These are phyloP conservation scores for Pyrochroa serraticornis DNA, from an alignment of 2,888 invertebrate species.

Conservation along the genomic window DNA sequence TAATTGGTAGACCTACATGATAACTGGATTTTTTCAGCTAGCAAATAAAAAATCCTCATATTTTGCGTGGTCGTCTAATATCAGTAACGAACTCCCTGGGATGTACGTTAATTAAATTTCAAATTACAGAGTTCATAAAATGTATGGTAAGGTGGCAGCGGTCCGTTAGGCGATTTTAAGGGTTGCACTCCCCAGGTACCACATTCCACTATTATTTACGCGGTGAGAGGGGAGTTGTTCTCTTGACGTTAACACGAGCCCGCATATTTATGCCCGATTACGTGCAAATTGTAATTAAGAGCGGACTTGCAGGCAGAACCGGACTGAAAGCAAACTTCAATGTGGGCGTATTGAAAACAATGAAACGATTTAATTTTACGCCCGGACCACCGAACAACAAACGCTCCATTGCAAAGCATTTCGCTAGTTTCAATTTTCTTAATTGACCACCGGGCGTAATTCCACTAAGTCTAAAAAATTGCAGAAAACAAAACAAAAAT, in stretches of 20 bases:
- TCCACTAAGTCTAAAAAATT: too few species aligned
- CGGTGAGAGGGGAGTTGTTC: background rate
- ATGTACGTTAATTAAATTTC: conserved; percentile 23
- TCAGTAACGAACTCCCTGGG: background rate
- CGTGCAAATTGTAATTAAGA: conserved; percentile 24
- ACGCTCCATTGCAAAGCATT: too few species aligned
- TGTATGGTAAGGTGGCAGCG: conserved; percentile 12
- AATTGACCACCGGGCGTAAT: too few species aligned
- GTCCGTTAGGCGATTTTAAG: conserved; percentile 7
- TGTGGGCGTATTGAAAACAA: too few species aligned
- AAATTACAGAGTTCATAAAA: conserved; percentile 16
- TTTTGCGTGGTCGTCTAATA: background rate
- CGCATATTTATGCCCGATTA: conserved; percentile 7
- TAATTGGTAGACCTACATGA: conserved; percentile 2
- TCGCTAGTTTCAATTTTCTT: too few species aligned
- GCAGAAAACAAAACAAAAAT: too few species aligned
- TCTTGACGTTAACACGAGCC: too few species aligned
- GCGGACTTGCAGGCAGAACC: conserved; percentile 6
- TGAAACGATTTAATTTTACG: too few species aligned
- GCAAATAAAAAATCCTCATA: too few species aligned
- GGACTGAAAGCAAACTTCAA: conserved; percentile 16
- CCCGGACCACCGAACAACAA: too few species aligned
- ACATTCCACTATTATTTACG: conserved; percentile 8
- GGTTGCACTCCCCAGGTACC: background rate
- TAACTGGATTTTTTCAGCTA: background rate